phyloP scores from a whole-genome alignment of 1,140 invertebrate species.

The Ruditapes philippinarum region DNA sequence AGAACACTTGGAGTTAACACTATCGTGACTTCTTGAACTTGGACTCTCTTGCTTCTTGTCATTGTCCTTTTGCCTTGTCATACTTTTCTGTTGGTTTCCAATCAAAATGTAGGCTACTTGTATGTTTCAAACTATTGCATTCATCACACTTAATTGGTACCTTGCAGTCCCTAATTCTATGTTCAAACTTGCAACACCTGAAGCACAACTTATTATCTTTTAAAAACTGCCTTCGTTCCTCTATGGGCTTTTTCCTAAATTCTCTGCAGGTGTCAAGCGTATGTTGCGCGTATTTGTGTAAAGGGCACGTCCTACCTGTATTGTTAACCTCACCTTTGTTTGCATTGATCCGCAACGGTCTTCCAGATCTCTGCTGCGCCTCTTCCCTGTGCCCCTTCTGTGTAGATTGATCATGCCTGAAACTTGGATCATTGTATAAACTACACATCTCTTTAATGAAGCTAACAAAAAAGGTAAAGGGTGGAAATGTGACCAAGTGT shows the following conservation, averaged over 20 bases:
- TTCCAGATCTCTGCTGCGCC: background rate
- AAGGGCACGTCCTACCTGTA: conserved; percentile 27
- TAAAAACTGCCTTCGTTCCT: conserved; percentile 14
- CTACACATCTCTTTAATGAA: background rate
- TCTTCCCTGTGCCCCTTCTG: background rate
- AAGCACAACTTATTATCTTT: conserved; percentile 54
- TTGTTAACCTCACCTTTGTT: background rate
- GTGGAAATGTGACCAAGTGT: background rate
- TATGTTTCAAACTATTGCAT: conserved; percentile 49
- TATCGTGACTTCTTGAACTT: background rate
- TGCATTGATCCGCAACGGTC: background rate
- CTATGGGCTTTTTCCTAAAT: conserved; percentile 18
- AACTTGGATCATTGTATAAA: conserved; percentile 55
- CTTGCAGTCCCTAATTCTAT: conserved; percentile 47
- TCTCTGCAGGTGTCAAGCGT: conserved; percentile 41
- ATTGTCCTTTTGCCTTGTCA: conserved; percentile 44
- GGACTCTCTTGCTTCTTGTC: conserved; percentile 17
- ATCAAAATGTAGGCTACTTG: conserved; percentile 26
- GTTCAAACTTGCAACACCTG: conserved; percentile 51
- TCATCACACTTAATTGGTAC: conserved; percentile 33
- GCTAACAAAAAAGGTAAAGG: conserved; percentile 25
- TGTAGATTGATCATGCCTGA: background rate
- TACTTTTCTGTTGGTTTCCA: no score
- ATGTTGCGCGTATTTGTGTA: conserved; percentile 58
- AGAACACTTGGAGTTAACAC: background rate